phyloP scores from a whole-genome alignment of 2,113 vertebrate genomes.

The Gila orcuttii region DNA sequence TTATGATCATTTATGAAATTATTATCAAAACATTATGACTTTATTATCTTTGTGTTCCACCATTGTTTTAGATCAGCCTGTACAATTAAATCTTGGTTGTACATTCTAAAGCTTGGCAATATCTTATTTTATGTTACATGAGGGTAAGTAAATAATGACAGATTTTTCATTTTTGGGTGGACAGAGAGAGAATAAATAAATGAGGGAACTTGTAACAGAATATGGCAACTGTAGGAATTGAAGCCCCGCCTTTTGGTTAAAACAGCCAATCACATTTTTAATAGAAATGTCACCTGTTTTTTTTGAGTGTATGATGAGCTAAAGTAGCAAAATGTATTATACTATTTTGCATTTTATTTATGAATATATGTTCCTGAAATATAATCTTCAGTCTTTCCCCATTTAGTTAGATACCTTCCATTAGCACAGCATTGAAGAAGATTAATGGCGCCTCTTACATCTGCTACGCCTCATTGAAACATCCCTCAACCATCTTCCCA shows the following conservation, averaged over 20 bases:
- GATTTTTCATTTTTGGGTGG: not conserved
- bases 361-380: not conserved
- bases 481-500: slow-evolving; percentile 5
- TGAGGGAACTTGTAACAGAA: not conserved
- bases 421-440: not conserved
- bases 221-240: not conserved
- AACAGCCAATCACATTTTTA: not conserved
- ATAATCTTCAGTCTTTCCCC: not conserved
- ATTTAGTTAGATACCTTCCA: not conserved
- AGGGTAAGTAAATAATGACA: not conserved
- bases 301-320: no score
- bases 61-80: no score
- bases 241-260: not conserved
- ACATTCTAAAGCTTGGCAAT: no score
- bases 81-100: no score
- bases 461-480: slow-evolving; percentile 21
- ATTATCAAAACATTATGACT: not conserved
- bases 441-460: not conserved
- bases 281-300: no score
- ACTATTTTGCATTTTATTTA: not conserved
- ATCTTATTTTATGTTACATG: not conserved
- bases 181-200: not conserved
- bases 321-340: not conserved
- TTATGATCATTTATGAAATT: no score
- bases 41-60: not conserved